These are phyloP conservation scores for Callionymus lyra DNA, from an alignment of 2,113 vertebrate species.

Conservation along the genomic window DNA sequence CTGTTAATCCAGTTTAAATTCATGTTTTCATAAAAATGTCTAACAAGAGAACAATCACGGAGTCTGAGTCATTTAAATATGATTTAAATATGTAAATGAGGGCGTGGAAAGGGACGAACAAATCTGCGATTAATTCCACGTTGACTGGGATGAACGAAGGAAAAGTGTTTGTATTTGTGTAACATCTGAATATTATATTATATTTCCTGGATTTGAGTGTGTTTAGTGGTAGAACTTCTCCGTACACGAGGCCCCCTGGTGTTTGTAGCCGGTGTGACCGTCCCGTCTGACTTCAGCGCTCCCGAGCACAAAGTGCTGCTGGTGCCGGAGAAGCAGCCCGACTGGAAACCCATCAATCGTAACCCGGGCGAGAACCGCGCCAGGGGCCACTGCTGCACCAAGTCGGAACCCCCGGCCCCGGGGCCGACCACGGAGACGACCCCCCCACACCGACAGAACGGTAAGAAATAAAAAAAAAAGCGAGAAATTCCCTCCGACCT, in stretches of 20 bases:
- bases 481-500: too few relatives aligned
- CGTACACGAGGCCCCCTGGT: too few relatives aligned
- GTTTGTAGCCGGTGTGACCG: too few relatives aligned
- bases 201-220: neutral
- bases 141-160: too few relatives aligned
- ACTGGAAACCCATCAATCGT: conserved; percentile 64
- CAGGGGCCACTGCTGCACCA: conserved; percentile 67
- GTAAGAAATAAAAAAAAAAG: conserved; percentile 32
- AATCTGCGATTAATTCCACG: too few relatives aligned
- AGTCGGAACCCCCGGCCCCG: conserved; percentile 62
- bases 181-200: neutral
- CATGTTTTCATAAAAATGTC: too few relatives aligned
- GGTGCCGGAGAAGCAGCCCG: conserved; percentile 70
- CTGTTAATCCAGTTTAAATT: too few relatives aligned
- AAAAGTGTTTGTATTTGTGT: neutral
- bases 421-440: conserved; percentile 36
- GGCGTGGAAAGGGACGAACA: too few relatives aligned
- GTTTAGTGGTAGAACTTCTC: too few relatives aligned
- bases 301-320: conserved; percentile 68
- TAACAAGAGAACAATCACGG: too few relatives aligned
- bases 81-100: too few relatives aligned
- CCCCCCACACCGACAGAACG: conserved; percentile 59
- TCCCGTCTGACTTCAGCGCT: conserved; percentile 35
- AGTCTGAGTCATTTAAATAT: too few relatives aligned
- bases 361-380: conserved; percentile 43